phyloP scores from a whole-genome alignment of 2,888 invertebrate species.

The Agriopis marginaria region DNA sequence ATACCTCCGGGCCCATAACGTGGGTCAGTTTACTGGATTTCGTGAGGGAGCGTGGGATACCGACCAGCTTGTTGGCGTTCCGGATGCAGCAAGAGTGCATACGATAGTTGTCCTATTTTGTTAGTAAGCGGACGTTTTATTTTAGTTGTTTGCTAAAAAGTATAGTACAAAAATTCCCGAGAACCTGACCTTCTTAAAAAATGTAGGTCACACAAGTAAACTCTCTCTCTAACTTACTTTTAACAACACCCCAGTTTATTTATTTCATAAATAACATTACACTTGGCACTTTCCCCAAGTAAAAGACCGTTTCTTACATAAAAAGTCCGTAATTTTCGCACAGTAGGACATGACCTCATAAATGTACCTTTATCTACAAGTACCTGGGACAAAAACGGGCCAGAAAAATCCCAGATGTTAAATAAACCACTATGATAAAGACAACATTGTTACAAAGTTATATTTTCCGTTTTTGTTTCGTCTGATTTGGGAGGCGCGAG shows the following conservation, averaged over 20 bases:
- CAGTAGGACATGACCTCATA: conserved; percentile 44
- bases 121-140: too few species aligned
- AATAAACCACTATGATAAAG: conserved; percentile 62
- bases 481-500: conserved; percentile 56
- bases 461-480: conserved; percentile 56
- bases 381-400: conserved; percentile 34
- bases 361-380: conserved; percentile 45
- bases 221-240: conserved; percentile 13
- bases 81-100: too few species aligned
- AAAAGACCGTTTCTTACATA: conserved; percentile 34
- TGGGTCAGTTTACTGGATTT: too few species aligned
- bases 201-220: conserved; percentile 10
- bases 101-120: too few species aligned
- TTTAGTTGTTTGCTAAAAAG: too few species aligned
- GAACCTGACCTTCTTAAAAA: neutral
- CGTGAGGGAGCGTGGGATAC: too few species aligned
- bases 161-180: too few species aligned
- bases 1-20: too few species aligned
- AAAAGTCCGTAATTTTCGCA: conserved; percentile 45
- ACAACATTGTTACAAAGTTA: conserved; percentile 57
- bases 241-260: conserved; percentile 27
- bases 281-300: conserved; percentile 24
- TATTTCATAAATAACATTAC: conserved; percentile 33
- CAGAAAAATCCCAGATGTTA: conserved; percentile 59
- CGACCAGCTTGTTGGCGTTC: too few species aligned